Percentiles rank a stretch among this genome's conserved stretches.
These are phyloP conservation scores for Tragulus kanchil DNA, from an alignment of 2,113 vertebrate genomes.

Conservation along the genomic window DNA sequence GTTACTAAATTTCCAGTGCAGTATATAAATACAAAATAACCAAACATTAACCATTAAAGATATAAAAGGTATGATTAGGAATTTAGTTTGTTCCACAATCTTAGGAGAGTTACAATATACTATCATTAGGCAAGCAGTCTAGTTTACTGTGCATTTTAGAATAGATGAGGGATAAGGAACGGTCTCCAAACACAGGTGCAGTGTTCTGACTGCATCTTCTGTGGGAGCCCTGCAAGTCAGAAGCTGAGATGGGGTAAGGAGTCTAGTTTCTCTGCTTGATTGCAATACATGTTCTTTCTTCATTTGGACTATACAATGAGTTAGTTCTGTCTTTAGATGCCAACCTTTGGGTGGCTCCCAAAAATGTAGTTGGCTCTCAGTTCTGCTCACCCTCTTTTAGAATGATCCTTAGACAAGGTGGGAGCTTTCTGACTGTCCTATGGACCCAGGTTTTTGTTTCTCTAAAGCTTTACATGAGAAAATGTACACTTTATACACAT, in stretches of 20 bases:
- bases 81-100: conserved; percentile 31
- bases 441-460: conserved; percentile 7
- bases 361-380: background rate
- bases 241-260: background rate
- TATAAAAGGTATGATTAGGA: background rate
- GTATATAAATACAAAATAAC: conserved; percentile 28
- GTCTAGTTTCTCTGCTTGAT: background rate
- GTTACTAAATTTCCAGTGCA: conserved; percentile 41
- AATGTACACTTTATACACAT: background rate
- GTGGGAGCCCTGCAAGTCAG: background rate
- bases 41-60: conserved; percentile 16
- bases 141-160: background rate
- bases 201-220: background rate
- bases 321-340: background rate
- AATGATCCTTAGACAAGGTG: background rate
- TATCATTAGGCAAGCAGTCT: background rate
- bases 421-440: background rate
- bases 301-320: background rate
- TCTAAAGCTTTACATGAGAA: conserved; percentile 1
- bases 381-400: background rate
- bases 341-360: background rate
- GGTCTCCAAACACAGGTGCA: background rate
- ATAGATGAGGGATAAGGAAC: background rate
- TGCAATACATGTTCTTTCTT: background rate
- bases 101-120: background rate